Conservation (phyloP, 2,113 vertebrate genomes). For the Zapus hudsonius region DNA sequence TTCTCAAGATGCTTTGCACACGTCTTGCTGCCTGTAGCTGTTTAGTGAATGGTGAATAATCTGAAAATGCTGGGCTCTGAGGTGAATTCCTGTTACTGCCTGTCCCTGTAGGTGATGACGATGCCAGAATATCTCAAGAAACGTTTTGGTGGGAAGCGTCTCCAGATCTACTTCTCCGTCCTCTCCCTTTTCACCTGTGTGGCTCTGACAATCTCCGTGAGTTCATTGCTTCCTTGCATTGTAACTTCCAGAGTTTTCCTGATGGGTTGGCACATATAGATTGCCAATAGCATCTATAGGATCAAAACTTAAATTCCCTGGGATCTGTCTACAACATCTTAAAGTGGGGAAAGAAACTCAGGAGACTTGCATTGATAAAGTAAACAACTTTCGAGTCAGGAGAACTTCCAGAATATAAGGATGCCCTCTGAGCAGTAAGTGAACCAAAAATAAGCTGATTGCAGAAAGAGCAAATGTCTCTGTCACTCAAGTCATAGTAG, state of each 20-base stretch:
- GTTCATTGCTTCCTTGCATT: constrained; percentile 64
- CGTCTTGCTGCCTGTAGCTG: not conserved
- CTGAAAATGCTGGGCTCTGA: not conserved
- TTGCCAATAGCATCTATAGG: not conserved
- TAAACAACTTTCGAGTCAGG: not conserved
- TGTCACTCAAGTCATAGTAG: too few relatives aligned
- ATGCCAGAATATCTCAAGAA: constrained; percentile 97
- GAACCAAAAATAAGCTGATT: not conserved
- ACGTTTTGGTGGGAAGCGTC: constrained; percentile 92
- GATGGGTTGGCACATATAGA: too few relatives aligned
- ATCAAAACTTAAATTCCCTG: not conserved
- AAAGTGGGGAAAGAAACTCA: not conserved
- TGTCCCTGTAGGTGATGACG: constrained; percentile 89
- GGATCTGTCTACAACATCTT: not conserved
- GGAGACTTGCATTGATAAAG: not conserved
- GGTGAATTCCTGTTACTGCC: not conserved
- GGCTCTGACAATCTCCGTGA: constrained; percentile 93
- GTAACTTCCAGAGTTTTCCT: not conserved
- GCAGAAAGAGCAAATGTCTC: not conserved
- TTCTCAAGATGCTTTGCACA: not conserved
- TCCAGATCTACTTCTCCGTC: constrained; percentile 92
- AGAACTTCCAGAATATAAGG: not conserved
- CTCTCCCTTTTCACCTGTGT: constrained; percentile 91
- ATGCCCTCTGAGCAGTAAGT: not conserved
- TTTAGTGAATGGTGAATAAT: too few relatives aligned